Percentiles rank a stretch among this genome's conserved stretches.
phyloP scores from a whole-genome alignment of 2,797 vertebrate species.

The Coluber constrictor region DNA sequence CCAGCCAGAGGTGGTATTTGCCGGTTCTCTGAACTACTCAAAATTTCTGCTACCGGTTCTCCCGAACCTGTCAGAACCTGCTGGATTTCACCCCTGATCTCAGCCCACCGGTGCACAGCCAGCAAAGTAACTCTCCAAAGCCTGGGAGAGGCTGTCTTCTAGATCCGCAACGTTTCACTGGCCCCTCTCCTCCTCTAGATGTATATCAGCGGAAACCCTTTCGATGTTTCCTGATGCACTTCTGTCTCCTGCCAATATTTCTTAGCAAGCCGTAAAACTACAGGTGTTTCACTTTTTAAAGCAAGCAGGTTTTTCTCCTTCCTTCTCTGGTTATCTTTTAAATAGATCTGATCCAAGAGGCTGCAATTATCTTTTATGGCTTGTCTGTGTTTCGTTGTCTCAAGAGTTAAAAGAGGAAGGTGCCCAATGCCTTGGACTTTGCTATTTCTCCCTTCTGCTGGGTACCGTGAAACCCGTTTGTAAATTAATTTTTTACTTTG shows the following conservation, averaged over 20 bases:
- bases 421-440: constrained; percentile 18
- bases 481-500: constrained; percentile 58
- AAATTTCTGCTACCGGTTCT: too few species aligned
- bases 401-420: constrained; percentile 56
- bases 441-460: constrained; percentile 55
- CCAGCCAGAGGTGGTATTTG: too few species aligned
- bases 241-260: constrained; percentile 63
- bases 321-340: background rate
- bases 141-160: background rate
- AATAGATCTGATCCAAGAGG: constrained; percentile 24
- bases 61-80: too few species aligned
- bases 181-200: constrained; percentile 49
- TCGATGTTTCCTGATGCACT: constrained; percentile 59
- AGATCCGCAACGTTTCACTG: background rate
- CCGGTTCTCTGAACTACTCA: too few species aligned
- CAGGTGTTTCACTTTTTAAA: constrained; percentile 70
- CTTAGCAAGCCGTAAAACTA: constrained; percentile 61
- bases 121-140: background rate
- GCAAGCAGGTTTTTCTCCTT: constrained; percentile 29
- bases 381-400: constrained; percentile 18
- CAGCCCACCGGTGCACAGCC: background rate
- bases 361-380: constrained; percentile 50
- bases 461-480: constrained; percentile 55
- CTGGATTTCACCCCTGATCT: background rate
- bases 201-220: constrained; percentile 60